A percentile compares a stretch with the other conserved stretches of the same genome.
Conservation (phyloP, 2,888 invertebrate genomes). For the Monopis laevigella region DNA sequence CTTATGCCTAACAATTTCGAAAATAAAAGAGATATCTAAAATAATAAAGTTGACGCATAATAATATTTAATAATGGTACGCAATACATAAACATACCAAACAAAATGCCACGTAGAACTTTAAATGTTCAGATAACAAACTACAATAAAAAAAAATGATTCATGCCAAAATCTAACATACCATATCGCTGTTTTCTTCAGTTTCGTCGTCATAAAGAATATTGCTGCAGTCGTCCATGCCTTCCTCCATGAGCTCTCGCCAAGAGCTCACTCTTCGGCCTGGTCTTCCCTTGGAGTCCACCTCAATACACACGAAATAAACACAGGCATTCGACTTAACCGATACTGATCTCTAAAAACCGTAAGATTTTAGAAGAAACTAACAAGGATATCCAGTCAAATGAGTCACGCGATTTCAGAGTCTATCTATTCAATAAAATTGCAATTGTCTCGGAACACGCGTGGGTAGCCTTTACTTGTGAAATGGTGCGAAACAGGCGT, state of each 20-base stretch:
- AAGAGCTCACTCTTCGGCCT: slow-evolving; percentile 38
- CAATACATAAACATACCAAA: too few species aligned
- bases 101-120: too few species aligned
- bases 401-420: slow-evolving; percentile 55
- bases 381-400: slow-evolving; percentile 36
- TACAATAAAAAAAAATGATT: too few species aligned
- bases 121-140: too few species aligned
- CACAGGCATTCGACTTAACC: slow-evolving; percentile 41
- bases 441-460: slow-evolving; percentile 27
- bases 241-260: slow-evolving; percentile 30
- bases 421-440: slow-evolving; percentile 27
- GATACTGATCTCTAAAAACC: neutral
- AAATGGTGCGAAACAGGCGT: slow-evolving; percentile 5
- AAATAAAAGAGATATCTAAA: too few species aligned
- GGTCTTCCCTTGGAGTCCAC: slow-evolving; percentile 1
- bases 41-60: too few species aligned
- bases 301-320: neutral
- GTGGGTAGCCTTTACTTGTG: slow-evolving; percentile 54
- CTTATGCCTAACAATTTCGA: too few species aligned
- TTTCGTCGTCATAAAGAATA: slow-evolving; percentile 65
- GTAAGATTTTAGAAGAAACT: neutral
- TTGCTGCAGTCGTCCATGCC: slow-evolving; percentile 62
- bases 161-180: slow-evolving; percentile 34
- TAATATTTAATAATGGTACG: too few species aligned
- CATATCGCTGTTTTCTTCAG: slow-evolving; percentile 62